Evolutionary conservation across 2,113 vertebrate genomes (phyloP).

Genomic region (Gobiocypris rarus): DNA sequence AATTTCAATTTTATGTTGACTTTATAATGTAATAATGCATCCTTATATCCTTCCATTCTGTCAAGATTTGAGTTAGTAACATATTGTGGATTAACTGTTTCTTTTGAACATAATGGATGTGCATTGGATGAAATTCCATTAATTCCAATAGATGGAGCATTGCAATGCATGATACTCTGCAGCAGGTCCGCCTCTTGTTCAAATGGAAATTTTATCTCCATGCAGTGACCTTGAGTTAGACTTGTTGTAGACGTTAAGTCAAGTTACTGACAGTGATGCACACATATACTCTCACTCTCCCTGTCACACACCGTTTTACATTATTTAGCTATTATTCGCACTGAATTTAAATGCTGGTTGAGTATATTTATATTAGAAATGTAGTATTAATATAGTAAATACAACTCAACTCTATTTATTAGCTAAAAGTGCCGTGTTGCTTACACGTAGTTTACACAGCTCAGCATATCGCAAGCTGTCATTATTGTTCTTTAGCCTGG

Average conservation of each 20-base stretch:
- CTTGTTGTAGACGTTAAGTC: conserved; percentile 33
- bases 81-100: neutral
- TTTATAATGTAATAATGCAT: neutral
- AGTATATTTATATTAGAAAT: neutral
- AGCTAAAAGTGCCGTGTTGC: neutral
- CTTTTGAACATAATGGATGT: neutral
- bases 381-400: neutral
- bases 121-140: neutral
- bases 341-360: conserved; percentile 2
- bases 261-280: conserved; percentile 41
- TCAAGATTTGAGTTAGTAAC: conserved; percentile 1
- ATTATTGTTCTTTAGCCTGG: neutral
- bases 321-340: conserved; percentile 31
- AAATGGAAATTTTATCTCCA: conserved; percentile 28
- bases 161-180: conserved; percentile 25
- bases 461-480: neutral
- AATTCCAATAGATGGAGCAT: neutral
- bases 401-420: neutral
- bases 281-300: conserved; percentile 31
- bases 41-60: neutral
- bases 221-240: conserved; percentile 29
- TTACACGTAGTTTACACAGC: neutral
- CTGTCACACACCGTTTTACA: conserved; percentile 32
- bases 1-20: neutral
- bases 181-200: neutral